These are phyloP conservation scores for Parazoanthus swiftii DNA, from an alignment of 92 coral and sea anemone species.

Conservation along the genomic window DNA sequence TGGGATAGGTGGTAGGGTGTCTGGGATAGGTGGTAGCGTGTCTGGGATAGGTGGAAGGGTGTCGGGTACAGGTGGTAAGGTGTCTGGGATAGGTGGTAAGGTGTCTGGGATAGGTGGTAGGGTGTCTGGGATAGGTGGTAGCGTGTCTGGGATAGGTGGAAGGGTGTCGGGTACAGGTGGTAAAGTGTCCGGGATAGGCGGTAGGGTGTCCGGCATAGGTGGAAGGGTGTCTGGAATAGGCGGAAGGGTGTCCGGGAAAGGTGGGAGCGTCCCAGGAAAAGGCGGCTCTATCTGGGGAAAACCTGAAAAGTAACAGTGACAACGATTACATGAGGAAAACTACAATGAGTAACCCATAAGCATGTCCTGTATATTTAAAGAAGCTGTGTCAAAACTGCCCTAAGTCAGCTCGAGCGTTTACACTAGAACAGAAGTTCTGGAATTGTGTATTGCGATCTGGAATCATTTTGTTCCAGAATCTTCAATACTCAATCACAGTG, in stretches of 20 bases:
- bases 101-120: neutral
- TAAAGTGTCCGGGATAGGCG: neutral
- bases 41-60: slow-evolving; percentile 8
- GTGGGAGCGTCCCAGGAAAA: slow-evolving; percentile 22
- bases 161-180: neutral
- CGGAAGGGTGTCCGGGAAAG: neutral
- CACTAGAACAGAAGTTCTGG: too few relatives aligned
- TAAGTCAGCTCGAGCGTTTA: too few relatives aligned
- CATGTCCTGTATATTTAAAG: neutral
- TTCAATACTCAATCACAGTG: too few relatives aligned
- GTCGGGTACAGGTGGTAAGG: neutral
- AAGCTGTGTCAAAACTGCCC: too few relatives aligned
- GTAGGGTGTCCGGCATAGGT: neutral
- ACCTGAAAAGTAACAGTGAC: neutral
- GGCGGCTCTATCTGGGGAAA: slow-evolving; percentile 4
- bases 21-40: slow-evolving; percentile 1
- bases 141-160: neutral
- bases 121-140: slow-evolving; percentile 2
- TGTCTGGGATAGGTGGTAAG: neutral
- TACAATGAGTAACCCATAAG: neutral
- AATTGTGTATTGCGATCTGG: too few relatives aligned
- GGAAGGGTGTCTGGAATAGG: neutral
- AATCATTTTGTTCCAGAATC: too few relatives aligned
- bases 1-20: slow-evolving; percentile 7
- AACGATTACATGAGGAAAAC: neutral